Conservation (phyloP, 2,888 invertebrate species). For the Therioaphis trifolii region DNA sequence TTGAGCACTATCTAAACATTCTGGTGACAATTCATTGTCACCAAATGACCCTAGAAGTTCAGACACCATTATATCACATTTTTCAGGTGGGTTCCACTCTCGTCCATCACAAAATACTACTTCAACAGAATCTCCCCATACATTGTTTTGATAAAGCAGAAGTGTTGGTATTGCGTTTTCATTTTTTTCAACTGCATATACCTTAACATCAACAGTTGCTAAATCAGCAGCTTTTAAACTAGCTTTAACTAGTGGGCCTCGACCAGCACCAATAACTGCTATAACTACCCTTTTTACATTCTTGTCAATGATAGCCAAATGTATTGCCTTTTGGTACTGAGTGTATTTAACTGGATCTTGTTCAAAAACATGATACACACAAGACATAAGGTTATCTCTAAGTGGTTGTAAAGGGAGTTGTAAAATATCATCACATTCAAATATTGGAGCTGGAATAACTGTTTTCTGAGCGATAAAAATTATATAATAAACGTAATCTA, state of each 20-base stretch:
- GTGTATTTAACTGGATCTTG: conserved; percentile 96
- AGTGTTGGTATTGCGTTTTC: conserved; percentile 78
- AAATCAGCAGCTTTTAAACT: conserved; percentile 82
- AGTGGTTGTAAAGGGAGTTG: conserved; percentile 93
- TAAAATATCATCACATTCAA: conserved; percentile 81
- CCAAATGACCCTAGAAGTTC: conserved; percentile 97
- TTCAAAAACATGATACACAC: conserved; percentile 98
- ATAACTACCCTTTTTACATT: conserved; percentile 69
- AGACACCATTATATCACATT: conserved; percentile 95
- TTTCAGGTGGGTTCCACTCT: conserved; percentile 81
- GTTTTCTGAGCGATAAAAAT: conserved; percentile 42
- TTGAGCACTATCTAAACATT: conserved; percentile 95
- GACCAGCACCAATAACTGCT: conserved; percentile 93
- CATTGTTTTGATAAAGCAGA: conserved; percentile 72
- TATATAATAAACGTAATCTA: conserved; percentile 55
- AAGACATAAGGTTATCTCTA: conserved; percentile 93
- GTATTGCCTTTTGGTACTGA: conserved; percentile 86
- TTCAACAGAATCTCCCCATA: conserved; percentile 81
- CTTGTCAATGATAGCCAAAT: conserved; percentile 77
- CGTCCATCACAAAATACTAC: conserved; percentile 90
- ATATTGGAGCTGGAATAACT: conserved; percentile 23
- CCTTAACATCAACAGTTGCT: conserved; percentile 79
- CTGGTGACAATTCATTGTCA: conserved; percentile 98
- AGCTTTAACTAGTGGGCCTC: conserved; percentile 94
- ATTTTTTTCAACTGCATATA: conserved; percentile 98